These are phyloP conservation scores for Apodemus agrarius DNA, from an alignment of 2,797 vertebrate species.

Conservation along the genomic window DNA sequence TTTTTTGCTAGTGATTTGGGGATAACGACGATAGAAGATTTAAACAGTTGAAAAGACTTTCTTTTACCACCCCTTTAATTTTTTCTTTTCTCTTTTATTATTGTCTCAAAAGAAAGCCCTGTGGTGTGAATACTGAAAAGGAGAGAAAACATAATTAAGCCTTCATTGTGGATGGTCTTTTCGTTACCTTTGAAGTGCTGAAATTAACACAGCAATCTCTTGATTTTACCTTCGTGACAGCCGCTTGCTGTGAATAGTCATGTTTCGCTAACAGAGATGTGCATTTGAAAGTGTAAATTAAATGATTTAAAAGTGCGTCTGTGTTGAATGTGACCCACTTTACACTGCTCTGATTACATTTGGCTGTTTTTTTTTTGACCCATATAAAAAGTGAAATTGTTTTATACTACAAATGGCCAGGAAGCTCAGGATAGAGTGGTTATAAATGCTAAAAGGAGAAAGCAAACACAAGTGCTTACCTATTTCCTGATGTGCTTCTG, in stretches of 20 bases:
- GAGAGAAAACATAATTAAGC: constrained; percentile 77
- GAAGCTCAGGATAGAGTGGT: constrained; percentile 36
- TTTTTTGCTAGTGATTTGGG: constrained; percentile 56
- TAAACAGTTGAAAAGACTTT: constrained; percentile 52
- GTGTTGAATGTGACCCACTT: constrained; percentile 54
- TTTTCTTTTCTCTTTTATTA: constrained; percentile 36
- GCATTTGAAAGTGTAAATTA: constrained; percentile 72
- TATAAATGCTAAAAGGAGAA: constrained; percentile 47
- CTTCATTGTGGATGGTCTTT: constrained; percentile 67
- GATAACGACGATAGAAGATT: constrained; percentile 26
- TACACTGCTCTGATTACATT: constrained; percentile 72
- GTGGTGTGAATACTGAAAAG: constrained; percentile 63
- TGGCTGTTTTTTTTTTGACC: constrained; percentile 64
- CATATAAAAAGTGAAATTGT: constrained; percentile 69
- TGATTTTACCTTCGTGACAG: constrained; percentile 56
- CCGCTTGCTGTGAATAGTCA: constrained; percentile 60
- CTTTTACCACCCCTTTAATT: neutral
- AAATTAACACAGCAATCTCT: constrained; percentile 71
- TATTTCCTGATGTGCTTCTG: constrained; percentile 19
- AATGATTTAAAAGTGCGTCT: constrained; percentile 75
- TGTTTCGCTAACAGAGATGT: constrained; percentile 72
- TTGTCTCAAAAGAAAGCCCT: constrained; percentile 64
- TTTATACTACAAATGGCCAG: constrained; percentile 37
- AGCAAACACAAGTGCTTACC: neutral
- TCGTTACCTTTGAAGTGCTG: constrained; percentile 75